Evolutionary conservation across 2,113 vertebrate species (phyloP).

Genomic region (Dicaeum eximium): DNA sequence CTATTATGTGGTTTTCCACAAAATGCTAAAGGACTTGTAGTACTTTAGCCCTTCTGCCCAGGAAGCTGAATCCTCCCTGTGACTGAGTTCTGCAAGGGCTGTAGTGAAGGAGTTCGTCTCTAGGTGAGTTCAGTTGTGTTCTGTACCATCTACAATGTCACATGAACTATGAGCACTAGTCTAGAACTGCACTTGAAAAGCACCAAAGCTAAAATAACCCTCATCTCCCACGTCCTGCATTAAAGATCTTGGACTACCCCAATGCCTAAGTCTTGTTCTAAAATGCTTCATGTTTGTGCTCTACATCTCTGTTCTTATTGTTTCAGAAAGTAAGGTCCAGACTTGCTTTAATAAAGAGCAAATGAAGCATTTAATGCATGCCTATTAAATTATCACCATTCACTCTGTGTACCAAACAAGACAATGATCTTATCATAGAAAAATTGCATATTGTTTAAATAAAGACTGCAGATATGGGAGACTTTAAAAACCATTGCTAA

Average conservation of each 20-base stretch:
- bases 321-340: neutral
- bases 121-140: neutral
- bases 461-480: neutral
- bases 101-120: neutral
- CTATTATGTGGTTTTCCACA: neutral
- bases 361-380: neutral
- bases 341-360: neutral
- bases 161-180: neutral
- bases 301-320: neutral
- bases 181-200: neutral
- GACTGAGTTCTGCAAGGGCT: neutral
- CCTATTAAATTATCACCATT: neutral
- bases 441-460: neutral
- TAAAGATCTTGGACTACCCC: neutral
- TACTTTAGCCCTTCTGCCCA: neutral
- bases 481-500: neutral
- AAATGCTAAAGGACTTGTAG: neutral
- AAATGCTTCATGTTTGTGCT: neutral
- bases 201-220: neutral
- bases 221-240: rapidly evolving
- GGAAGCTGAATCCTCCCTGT: neutral
- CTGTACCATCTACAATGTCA: neutral
- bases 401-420: neutral
- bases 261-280: neutral
- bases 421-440: neutral